phyloP scores from a whole-genome alignment of 2,113 vertebrate genomes.

The Anseranas semipalmata region DNA sequence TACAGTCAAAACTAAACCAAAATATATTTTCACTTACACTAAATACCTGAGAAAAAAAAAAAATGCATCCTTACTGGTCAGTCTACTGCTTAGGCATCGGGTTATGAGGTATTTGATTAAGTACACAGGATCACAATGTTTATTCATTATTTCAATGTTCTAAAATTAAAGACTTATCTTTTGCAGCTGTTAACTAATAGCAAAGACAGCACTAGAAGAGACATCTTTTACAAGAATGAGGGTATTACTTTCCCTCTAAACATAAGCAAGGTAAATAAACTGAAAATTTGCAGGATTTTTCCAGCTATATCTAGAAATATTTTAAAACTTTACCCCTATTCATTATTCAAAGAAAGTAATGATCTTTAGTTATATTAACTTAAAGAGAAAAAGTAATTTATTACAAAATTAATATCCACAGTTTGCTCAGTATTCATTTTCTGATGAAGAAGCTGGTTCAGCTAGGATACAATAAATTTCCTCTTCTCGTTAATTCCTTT shows the following conservation, averaged over 20 bases:
- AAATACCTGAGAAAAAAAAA: neutral
- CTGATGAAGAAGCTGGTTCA: neutral
- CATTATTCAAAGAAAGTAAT: neutral
- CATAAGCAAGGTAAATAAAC: neutral
- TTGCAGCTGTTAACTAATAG: neutral
- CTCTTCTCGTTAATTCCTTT: neutral
- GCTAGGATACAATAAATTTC: neutral
- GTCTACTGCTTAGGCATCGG: neutral
- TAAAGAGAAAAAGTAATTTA: neutral
- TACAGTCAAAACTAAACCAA: neutral
- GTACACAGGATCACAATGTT: neutral
- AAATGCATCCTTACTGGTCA: neutral
- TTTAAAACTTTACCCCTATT: neutral
- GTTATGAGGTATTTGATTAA: neutral
- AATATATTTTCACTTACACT: neutral
- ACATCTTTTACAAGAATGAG: neutral
- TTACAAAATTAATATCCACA: neutral
- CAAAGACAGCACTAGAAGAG: neutral
- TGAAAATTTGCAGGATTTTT: neutral
- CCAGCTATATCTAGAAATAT: neutral
- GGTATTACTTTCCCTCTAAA: neutral
- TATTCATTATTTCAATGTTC: neutral
- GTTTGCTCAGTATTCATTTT: neutral
- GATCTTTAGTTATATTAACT: neutral
- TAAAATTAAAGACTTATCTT: neutral